Percentiles rank a stretch among this genome's conserved stretches.
Conservation (phyloP, 1,140 invertebrate genomes). For the Halotydeus destructor region DNA sequence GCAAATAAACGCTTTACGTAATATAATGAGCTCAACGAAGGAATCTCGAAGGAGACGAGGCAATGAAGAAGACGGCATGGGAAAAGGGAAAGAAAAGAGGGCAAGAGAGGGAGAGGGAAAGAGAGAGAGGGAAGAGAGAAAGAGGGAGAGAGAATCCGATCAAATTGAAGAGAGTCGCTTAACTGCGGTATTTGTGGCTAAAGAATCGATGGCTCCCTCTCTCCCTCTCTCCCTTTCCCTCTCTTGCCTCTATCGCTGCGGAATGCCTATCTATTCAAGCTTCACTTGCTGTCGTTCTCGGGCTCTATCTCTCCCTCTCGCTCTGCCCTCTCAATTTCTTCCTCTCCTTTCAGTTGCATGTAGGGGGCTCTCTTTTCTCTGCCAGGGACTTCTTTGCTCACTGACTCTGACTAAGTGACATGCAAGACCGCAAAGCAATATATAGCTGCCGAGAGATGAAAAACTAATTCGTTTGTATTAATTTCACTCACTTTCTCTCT, state of each 20-base stretch:
- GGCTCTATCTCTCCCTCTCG: background rate
- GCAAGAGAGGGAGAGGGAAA: background rate
- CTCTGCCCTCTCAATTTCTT: background rate
- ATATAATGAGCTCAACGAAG: background rate
- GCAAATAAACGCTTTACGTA: background rate
- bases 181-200: background rate
- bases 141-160: background rate
- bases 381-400: background rate
- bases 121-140: background rate
- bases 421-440: background rate
- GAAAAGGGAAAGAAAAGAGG: background rate
- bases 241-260: background rate
- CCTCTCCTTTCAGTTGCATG: background rate
- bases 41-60: background rate
- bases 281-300: too few relatives aligned
- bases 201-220: background rate
- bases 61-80: background rate
- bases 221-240: too few relatives aligned
- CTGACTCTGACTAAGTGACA: background rate
- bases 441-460: too few relatives aligned
- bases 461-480: too few relatives aligned
- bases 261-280: background rate
- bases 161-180: background rate
- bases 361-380: background rate
- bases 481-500: too few relatives aligned